Percentiles rank a stretch among this genome's conserved stretches.
phyloP scores from a whole-genome alignment of 1,140 invertebrate species.

The Paramacrobiotus metropolitanus region DNA sequence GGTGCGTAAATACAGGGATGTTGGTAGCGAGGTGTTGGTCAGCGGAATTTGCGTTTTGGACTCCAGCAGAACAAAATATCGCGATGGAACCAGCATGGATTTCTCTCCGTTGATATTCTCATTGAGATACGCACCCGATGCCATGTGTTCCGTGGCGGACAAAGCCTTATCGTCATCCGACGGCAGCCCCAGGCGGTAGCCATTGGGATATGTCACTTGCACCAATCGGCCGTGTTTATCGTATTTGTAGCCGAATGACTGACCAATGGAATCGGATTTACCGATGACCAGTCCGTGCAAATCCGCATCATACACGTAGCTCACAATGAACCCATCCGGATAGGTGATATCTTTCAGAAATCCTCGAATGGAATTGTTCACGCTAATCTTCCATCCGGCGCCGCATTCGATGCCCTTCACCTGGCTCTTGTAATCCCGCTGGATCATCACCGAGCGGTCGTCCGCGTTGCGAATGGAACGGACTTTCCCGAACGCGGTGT shows the following conservation, averaged over 20 bases:
- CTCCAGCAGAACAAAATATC: conserved; percentile 10
- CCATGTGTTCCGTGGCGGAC: too few species aligned
- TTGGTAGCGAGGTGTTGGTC: neutral
- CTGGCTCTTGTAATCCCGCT: conserved; percentile 59
- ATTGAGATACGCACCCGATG: too few species aligned
- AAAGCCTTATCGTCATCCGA: too few species aligned
- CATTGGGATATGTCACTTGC: conserved; percentile 69
- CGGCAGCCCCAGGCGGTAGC: conserved; percentile 18
- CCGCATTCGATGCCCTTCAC: conserved; percentile 84
- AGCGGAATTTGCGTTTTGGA: neutral
- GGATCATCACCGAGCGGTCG: conserved; percentile 70
- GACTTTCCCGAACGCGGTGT: conserved; percentile 80
- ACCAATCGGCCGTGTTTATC: conserved; percentile 76
- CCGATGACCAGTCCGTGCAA: conserved; percentile 64
- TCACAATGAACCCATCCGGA: conserved; percentile 69
- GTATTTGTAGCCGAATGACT: conserved; percentile 79
- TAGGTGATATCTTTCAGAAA: conserved; percentile 64
- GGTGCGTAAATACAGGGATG: neutral
- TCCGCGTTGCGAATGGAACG: conserved; percentile 71
- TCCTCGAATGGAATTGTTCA: conserved; percentile 39
- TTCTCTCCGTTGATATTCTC: neutral
- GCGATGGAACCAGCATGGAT: conserved; percentile 10
- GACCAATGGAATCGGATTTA: conserved; percentile 62
- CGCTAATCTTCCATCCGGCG: conserved; percentile 65
- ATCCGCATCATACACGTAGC: conserved; percentile 71